Evolutionary conservation across 2,888 invertebrate genomes (phyloP).

Genomic region (Lapara coniferarum): DNA sequence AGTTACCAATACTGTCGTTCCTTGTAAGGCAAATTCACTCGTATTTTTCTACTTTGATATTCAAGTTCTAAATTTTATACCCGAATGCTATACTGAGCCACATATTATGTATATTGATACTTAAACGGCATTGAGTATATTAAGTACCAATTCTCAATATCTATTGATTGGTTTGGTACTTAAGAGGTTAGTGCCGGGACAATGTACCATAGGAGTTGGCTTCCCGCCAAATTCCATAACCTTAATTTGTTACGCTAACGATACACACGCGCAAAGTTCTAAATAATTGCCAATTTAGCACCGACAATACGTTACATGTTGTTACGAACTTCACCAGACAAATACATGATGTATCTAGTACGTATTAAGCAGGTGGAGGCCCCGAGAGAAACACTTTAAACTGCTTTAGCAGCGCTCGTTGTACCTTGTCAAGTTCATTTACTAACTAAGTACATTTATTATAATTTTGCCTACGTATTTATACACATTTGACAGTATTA

Average conservation of each 20-base stretch:
- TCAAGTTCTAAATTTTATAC: background rate
- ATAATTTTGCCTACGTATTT: background rate
- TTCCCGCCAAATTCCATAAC: constrained; percentile 26
- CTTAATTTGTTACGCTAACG: constrained; percentile 35
- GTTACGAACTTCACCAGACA: constrained; percentile 19
- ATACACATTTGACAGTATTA: no score
- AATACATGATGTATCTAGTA: constrained; percentile 22
- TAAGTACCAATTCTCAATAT: constrained; percentile 24
- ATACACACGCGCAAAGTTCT: constrained; percentile 39
- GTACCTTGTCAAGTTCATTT: background rate
- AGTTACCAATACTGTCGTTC: no score
- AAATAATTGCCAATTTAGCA: constrained; percentile 49
- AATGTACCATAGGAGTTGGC: constrained; percentile 22
- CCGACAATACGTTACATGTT: constrained; percentile 35
- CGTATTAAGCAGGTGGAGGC: constrained; percentile 8
- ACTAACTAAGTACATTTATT: background rate
- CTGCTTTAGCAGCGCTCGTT: background rate
- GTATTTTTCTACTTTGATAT: background rate
- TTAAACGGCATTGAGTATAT: background rate
- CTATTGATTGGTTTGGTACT: constrained; percentile 14
- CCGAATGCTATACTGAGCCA: background rate
- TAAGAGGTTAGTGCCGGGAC: constrained; percentile 19
- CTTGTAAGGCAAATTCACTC: background rate
- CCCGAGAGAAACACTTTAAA: constrained; percentile 20
- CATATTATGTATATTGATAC: background rate